Evolutionary conservation across 2,113 vertebrate species (phyloP).

Genomic region (Numenius arquata): DNA sequence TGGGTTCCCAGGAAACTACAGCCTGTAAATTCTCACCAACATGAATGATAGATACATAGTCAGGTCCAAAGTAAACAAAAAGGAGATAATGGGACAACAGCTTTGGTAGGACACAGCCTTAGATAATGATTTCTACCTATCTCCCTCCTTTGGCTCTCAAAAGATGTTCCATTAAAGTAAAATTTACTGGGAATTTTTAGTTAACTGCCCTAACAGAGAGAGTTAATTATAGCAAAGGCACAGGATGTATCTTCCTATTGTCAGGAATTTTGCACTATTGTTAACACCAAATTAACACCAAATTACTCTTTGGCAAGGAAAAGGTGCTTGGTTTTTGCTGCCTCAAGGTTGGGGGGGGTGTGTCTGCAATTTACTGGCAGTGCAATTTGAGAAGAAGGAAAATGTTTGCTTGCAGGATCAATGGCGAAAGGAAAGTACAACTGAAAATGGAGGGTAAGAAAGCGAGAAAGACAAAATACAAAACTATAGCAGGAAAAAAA

Average conservation of each 20-base stretch:
- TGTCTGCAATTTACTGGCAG: neutral
- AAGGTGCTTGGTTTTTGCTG: neutral
- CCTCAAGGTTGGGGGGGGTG: fast-evolving
- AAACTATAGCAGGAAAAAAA: neutral
- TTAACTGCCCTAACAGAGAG: neutral
- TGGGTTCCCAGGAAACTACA: neutral
- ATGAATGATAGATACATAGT: neutral
- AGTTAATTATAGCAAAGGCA: neutral
- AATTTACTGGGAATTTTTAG: neutral
- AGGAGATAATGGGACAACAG: neutral
- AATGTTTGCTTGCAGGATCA: neutral
- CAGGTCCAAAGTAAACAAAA: neutral
- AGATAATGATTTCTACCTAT: neutral
- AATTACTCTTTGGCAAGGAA: neutral
- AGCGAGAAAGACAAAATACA: neutral
- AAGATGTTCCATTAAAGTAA: neutral
- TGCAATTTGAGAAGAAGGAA: neutral
- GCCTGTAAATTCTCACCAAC: neutral
- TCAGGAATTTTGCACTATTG: neutral
- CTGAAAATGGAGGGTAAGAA: neutral
- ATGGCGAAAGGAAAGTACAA: neutral
- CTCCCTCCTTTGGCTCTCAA: neutral
- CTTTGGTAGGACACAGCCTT: neutral
- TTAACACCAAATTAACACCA: neutral
- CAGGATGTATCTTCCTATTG: neutral